Evolutionary conservation across 2,113 vertebrate genomes (phyloP), one percentile per base, ranked within the genome.

Genomic region (Psophia crepitans): DNA sequence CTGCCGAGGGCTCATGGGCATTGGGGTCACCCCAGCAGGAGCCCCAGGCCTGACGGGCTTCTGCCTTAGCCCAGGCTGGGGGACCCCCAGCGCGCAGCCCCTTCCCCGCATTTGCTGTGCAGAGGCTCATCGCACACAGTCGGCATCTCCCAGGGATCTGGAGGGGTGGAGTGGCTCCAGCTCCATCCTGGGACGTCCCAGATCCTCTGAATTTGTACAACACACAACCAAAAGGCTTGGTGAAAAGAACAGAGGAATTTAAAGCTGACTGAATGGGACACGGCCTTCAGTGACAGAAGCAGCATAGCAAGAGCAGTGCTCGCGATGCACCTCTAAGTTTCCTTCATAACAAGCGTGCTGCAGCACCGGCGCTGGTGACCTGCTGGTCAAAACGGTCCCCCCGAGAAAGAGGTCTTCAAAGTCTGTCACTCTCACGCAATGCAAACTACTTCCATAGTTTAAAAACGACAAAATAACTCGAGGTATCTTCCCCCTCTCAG

Each of bases 211-310:
- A 7, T 24, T 20, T 8, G 5, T 4, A 35, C 39, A 32, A 27
- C 83, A 27, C 48, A 11, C 43, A n/a, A 14, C 44, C 2, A 20
- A 20, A 65, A 21, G 19, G 37, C 44, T 53, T n/a, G 32, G 5
- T 2, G 1, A 14, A 30, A 39, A 51, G 14, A 54, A 14, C 41
- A 33, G 71, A 28, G 64, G 8, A 4, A 33, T 33, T 48, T 3
- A 1, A 7, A 7, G 28, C 32, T 9, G 56, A 19, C 23, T 14
- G 9, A 77, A 75, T 0, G 5, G 58, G 53, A 39, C 21, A 1
- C 0, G 0, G 27, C 4, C 30, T 12, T 9, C 37, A 8, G 5
- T 0, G 56, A 3, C 0, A 33, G 80, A 26, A 64, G 53, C 4
- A 22, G 30, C 43, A 51, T 65, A 24, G 30, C 1, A 6, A 33